A percentile compares a stretch with the other conserved stretches of the same genome.
Conservation (phyloP, 2,113 vertebrate genomes). For the Colaptes auratus region DNA sequence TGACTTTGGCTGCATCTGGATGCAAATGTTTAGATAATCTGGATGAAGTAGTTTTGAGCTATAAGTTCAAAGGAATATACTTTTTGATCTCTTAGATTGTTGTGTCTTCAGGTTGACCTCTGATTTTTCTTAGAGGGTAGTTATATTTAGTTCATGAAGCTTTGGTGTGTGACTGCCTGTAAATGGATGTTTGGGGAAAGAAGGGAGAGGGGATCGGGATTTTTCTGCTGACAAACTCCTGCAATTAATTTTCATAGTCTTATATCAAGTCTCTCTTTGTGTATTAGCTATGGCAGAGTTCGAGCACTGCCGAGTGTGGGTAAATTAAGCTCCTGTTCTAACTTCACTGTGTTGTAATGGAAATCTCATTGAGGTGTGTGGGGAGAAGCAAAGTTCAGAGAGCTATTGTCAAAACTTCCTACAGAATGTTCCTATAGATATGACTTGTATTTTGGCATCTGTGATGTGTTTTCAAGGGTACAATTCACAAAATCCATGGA, state of each 20-base stretch:
- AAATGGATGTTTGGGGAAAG: background rate
- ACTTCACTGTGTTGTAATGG: background rate
- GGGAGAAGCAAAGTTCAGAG: background rate
- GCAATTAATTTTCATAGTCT: background rate
- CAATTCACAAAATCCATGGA: background rate
- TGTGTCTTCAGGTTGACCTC: background rate
- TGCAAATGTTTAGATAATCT: background rate
- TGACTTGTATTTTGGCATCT: background rate
- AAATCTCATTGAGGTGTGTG: background rate
- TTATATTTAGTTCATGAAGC: background rate
- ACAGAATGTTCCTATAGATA: background rate
- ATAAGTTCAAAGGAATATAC: background rate
- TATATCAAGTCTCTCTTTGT: fast-evolving
- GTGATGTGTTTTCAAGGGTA: fast-evolving
- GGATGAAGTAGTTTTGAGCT: background rate
- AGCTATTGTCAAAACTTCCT: background rate
- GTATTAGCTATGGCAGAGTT: background rate
- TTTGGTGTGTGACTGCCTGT: background rate
- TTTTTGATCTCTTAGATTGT: background rate
- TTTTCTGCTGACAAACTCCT: background rate
- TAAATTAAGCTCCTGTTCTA: background rate
- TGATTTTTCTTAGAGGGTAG: background rate
- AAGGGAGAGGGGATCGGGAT: fast-evolving
- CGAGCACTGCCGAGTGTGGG: background rate
- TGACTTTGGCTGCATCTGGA: background rate